These are phyloP conservation scores for Schizaphis graminum DNA, from an alignment of 2,888 invertebrate species.

Conservation along the genomic window DNA sequence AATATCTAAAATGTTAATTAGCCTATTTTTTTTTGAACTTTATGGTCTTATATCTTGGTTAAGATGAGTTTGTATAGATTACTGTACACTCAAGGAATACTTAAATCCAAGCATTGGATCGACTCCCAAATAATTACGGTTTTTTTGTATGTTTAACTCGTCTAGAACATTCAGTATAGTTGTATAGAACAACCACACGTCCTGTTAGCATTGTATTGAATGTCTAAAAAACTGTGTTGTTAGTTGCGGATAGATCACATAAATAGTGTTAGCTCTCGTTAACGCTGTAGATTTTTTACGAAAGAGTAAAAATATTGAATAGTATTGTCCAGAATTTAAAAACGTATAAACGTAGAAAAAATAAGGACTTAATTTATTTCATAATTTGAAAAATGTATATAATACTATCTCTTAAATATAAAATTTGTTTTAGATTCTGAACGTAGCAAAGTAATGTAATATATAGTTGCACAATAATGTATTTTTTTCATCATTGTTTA, in stretches of 20 bases:
- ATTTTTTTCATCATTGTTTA: not conserved
- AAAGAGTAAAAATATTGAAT: not conserved
- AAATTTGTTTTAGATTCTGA: not conserved
- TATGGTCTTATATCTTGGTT: not conserved
- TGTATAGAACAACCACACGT: not conserved
- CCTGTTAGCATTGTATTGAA: not conserved
- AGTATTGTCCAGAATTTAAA: not conserved
- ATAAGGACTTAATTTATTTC: not conserved
- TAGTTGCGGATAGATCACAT: no score
- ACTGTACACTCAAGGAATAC: not conserved
- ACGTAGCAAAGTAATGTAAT: not conserved
- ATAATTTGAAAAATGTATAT: not conserved
- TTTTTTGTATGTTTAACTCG: not conserved
- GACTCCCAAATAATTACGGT: not conserved
- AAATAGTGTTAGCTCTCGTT: no score
- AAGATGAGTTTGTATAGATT: not conserved
- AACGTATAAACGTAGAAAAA: not conserved
- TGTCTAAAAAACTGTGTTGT: not conserved
- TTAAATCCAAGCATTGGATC: not conserved
- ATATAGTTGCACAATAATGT: not conserved
- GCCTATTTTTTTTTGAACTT: not conserved
- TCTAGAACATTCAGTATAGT: not conserved
- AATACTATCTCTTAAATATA: not conserved
- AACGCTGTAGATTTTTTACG: not conserved
- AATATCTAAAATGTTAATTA: not conserved